Evolutionary conservation across 2,888 invertebrate species (phyloP).

Genomic region (Chouioia cunea): DNA sequence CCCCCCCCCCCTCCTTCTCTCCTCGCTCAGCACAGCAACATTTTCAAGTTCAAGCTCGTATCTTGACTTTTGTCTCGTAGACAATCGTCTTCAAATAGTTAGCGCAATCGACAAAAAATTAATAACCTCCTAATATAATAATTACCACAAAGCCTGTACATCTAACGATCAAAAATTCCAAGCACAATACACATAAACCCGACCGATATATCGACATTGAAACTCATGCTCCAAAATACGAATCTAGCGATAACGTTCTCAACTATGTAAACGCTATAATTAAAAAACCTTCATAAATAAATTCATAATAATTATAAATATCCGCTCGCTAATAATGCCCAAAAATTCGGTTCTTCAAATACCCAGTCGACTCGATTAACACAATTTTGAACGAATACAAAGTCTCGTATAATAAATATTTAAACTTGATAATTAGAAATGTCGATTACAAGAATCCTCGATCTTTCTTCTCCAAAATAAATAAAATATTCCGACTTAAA

Average conservation of each 20-base stretch:
- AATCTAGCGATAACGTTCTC: background rate
- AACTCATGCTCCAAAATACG: background rate
- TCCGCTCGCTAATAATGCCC: background rate
- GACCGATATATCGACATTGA: background rate
- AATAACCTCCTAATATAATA: background rate
- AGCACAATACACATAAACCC: background rate
- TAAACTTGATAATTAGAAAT: background rate
- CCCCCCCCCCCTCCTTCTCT: no score
- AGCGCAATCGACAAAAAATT: background rate
- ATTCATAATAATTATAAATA: background rate
- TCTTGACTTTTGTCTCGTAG: constrained; percentile 6
- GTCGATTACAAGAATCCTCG: constrained; percentile 2
- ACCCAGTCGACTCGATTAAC: background rate
- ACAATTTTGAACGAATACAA: background rate
- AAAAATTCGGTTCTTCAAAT: background rate
- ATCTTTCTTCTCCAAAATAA: constrained; percentile 22
- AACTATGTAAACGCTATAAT: constrained; percentile 2
- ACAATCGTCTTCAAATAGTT: background rate
- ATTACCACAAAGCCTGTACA: constrained; percentile 22
- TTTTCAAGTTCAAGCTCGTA: constrained; percentile 14
- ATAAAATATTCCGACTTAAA: constrained; percentile 8
- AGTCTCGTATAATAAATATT: constrained; percentile 5
- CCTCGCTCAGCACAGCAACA: background rate
- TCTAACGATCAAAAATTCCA: background rate
- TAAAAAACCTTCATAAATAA: background rate